phyloP scores from a whole-genome alignment of 2,888 invertebrate species.

The Patella caerulea region DNA sequence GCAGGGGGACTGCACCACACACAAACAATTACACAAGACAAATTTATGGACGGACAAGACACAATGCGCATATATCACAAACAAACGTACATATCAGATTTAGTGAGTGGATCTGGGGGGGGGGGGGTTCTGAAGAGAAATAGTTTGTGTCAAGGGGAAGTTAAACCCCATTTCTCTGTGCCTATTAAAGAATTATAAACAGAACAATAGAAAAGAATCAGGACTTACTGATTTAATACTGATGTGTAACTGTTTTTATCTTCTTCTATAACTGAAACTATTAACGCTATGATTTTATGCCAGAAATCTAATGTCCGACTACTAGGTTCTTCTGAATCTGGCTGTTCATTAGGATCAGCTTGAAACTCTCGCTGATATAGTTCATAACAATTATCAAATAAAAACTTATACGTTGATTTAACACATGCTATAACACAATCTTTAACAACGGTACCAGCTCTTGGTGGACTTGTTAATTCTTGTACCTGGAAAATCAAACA shows the following conservation, averaged over 20 bases:
- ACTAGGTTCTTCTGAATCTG: conserved; percentile 73
- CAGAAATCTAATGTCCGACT: conserved; percentile 93
- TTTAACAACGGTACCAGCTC: conserved; percentile 98
- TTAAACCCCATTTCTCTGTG: too few relatives aligned
- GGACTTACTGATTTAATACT: conserved; percentile 88
- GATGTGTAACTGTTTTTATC: conserved; percentile 98
- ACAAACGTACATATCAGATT: neutral
- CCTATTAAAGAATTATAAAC: too few relatives aligned
- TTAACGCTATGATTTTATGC: conserved; percentile 96
- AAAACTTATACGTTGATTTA: conserved; percentile 98
- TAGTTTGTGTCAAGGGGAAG: too few relatives aligned
- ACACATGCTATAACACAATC: conserved; percentile 99
- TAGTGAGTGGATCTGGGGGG: neutral
- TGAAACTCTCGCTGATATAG: conserved; percentile 81
- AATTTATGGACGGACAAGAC: too few relatives aligned
- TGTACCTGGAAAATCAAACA: conserved; percentile 81
- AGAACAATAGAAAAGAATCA: too few relatives aligned
- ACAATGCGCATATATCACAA: too few relatives aligned
- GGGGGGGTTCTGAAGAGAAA: too few relatives aligned
- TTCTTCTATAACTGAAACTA: conserved; percentile 98
- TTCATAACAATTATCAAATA: conserved; percentile 99
- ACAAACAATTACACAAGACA: too few relatives aligned
- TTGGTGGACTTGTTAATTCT: conserved; percentile 96
- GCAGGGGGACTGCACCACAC: too few relatives aligned
- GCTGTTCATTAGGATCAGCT: conserved; percentile 55